These are phyloP conservation scores for Orthosia gracilis DNA, from an alignment of 2,888 invertebrate species.

Conservation along the genomic window DNA sequence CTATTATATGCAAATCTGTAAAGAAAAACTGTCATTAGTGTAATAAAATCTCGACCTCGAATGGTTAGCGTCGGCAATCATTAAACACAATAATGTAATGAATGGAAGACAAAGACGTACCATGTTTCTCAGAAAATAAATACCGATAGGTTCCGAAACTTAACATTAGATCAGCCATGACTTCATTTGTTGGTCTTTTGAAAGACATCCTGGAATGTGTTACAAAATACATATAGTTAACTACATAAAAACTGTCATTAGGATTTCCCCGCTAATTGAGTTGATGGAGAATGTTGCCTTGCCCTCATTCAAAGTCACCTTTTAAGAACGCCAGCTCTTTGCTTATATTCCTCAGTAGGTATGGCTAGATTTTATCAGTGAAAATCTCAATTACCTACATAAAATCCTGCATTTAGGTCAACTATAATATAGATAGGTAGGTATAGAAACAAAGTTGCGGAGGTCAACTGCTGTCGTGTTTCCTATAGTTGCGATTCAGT, in stretches of 20 bases:
- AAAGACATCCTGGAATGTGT: constrained; percentile 89
- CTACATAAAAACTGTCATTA: constrained; percentile 25
- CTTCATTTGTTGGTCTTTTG: constrained; percentile 77
- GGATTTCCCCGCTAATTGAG: not conserved
- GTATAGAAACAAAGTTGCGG: constrained; percentile 17
- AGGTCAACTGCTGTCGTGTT: constrained; percentile 5
- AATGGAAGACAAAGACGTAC: constrained; percentile 68
- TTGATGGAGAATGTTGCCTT: constrained; percentile 3
- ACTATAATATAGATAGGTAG: not conserved
- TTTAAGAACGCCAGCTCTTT: not conserved
- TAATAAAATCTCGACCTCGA: constrained; percentile 2
- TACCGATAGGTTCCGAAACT: constrained; percentile 85
- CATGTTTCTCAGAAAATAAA: constrained; percentile 74
- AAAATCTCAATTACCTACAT: not conserved
- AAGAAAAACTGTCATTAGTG: constrained; percentile 41
- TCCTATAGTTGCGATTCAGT: not conserved
- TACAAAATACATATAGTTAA: constrained; percentile 1
- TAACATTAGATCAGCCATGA: constrained; percentile 93
- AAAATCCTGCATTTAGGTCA: not conserved
- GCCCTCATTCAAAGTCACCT: constrained; percentile 2
- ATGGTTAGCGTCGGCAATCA: constrained; percentile 8
- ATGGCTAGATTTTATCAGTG: not conserved
- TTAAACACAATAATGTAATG: constrained; percentile 14
- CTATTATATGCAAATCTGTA: constrained; percentile 92
- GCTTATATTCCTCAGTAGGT: too few relatives aligned